Percentiles rank a stretch among this genome's conserved stretches.
These are phyloP conservation scores for Semicossyphus pulcher DNA, from an alignment of 2,113 vertebrate genomes.

Conservation along the genomic window DNA sequence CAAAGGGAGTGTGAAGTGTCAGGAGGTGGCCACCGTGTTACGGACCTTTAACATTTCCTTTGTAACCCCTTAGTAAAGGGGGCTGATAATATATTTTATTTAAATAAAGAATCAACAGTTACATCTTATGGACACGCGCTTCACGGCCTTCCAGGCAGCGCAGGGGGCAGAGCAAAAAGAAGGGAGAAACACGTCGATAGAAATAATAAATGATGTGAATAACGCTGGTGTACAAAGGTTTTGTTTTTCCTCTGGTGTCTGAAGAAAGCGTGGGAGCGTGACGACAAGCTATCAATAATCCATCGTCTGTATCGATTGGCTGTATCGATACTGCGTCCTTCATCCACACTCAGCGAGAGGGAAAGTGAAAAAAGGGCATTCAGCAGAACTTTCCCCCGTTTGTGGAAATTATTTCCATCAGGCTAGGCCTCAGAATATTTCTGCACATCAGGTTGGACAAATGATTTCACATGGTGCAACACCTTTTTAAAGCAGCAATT, in stretches of 20 bases:
- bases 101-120: background rate
- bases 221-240: constrained; percentile 45
- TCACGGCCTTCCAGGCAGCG: background rate
- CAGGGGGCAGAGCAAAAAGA: background rate
- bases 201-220: constrained; percentile 45
- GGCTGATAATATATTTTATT: background rate
- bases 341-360: constrained; percentile 23
- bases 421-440: constrained; percentile 53
- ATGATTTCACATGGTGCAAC: constrained; percentile 76
- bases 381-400: constrained; percentile 24
- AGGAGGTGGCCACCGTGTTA: constrained; percentile 8
- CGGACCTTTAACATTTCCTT: background rate
- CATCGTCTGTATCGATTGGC: constrained; percentile 57
- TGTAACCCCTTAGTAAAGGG: background rate
- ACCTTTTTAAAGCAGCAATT: constrained; percentile 79
- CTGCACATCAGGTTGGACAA: constrained; percentile 68
- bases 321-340: constrained; percentile 49
- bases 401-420: constrained; percentile 42
- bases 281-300: constrained; percentile 59
- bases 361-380: constrained; percentile 12
- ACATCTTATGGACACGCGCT: background rate
- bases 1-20: background rate
- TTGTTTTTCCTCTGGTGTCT: constrained; percentile 55
- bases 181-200: constrained; percentile 40
- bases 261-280: constrained; percentile 18